Percentiles rank a stretch among this genome's conserved stretches.
Conservation (phyloP, 2,797 vertebrate species). For the Bradypodion ventrale region DNA sequence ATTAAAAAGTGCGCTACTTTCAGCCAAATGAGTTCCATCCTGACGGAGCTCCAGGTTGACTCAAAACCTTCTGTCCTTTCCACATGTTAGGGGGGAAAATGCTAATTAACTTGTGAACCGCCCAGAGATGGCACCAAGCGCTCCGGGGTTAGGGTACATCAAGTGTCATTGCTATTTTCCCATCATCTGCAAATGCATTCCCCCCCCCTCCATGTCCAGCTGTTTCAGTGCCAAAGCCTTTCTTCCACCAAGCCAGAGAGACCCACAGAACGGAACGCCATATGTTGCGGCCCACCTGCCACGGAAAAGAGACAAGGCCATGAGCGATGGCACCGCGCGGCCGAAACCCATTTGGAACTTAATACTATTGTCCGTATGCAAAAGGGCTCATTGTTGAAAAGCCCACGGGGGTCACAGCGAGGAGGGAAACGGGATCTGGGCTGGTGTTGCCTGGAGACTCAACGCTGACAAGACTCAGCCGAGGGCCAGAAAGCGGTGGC, state of each 20-base stretch:
- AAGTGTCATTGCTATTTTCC: too few relatives aligned
- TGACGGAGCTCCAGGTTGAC: too few relatives aligned
- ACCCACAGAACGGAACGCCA: conserved; percentile 73
- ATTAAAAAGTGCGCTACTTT: too few relatives aligned
- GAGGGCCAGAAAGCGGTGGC: too few relatives aligned
- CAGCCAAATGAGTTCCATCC: too few relatives aligned
- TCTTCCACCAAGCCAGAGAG: conserved; percentile 53
- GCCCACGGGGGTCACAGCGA: conserved; percentile 55
- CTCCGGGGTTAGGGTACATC: too few relatives aligned
- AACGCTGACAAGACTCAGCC: too few relatives aligned
- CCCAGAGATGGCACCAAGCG: too few relatives aligned
- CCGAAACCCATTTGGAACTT: conserved; percentile 77
- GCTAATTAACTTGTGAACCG: too few relatives aligned
- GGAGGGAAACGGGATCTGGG: neutral
- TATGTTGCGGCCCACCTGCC: conserved; percentile 76
- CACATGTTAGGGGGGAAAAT: too few relatives aligned
- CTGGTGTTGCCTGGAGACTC: neutral
- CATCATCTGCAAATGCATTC: conserved; percentile 21
- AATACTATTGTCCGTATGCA: conserved; percentile 78
- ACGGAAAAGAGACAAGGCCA: conserved; percentile 60
- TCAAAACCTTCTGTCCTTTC: too few relatives aligned
- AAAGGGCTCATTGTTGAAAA: conserved; percentile 74
- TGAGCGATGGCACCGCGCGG: conserved; percentile 59
- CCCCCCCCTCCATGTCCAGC: conserved; percentile 44
- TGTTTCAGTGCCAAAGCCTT: conserved; percentile 73